Evolutionary conservation across 1,140 invertebrate genomes (phyloP), one percentile per base, ranked within the genome.

Genomic region (Grapholita molesta): DNA sequence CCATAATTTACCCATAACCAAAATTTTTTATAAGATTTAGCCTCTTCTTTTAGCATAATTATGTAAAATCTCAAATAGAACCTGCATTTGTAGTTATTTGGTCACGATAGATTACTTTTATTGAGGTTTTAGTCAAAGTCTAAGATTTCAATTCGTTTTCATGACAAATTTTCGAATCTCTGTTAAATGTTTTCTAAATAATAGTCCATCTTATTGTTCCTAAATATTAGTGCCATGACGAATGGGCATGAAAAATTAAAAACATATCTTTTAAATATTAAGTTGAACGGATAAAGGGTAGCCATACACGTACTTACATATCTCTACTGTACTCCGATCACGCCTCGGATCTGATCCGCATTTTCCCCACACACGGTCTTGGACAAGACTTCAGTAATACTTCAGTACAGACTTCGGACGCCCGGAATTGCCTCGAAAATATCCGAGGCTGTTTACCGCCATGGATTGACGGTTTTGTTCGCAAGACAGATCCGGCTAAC

Each of bases 161-260:
- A 48, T 48, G 42, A 48, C 42, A 48, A 48, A 48, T 38, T 38
- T 38, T 38, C n/a, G 7, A 48, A 48, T 48, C 42, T 48, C n/a
- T 38, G 18, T 48, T 48, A 9, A 48, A 48, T 48, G 42, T 48
- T 48, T 21, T 21, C 15, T 21, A 15, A 42, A 3, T 3, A 12
- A 42, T 18, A 15, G 38, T 18, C 53, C 2, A 11, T 57, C 28
- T 12, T 9, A 28, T 61, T 30, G 55, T 61, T 61, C 55, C 55
- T 61, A 61, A 61, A 30, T 11, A 61, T 61, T 61, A 61, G 55
- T 61, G 55, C 55, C 55, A 61, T 61, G 55, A 28, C 25, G 30
- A n/a, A 32, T 61, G 55, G 55, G 15, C n/a, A 15, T 8, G 55
- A 61, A 61, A 55, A 55, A 25, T 24, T 25, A 21, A 25, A 55